Base-by-base conservation (phyloP, 2,888 invertebrate species). In the Drosophila birchii region DNA sequence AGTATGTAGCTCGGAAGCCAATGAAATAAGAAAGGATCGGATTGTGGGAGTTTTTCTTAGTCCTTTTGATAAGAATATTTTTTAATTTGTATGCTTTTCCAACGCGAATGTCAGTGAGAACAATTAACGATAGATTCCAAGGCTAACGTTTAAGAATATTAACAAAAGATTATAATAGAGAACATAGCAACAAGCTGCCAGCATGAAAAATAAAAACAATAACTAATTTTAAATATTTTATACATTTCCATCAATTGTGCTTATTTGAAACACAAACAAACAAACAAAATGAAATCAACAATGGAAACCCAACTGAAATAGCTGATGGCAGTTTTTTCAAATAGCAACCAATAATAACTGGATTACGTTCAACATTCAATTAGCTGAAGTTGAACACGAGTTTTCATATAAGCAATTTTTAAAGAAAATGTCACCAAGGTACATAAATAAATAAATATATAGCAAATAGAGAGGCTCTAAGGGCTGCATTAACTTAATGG, bases 171-270 rank as follows among this genome's bases (percentile, higher is more conserved):
- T 73, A 66, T 66, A 75, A 73, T 73, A 51, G 45, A 71, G 54
- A 66, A 73, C 69, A 81, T 71, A 86, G 78, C 86, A 78, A 69
- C 71, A 86, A 78, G 85, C 85, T 86, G 85, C 85, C 85, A 86
- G 75, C 78, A 88, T 81, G 75, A 75, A 75, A 86, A 73, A 78
- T 73, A 78, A 86, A 78, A 84, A 86, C 85, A 86, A 86, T 86
- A 86, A 86, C 77, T 86, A 86, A 86, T 88, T 86, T 88, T 81
- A 86, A 73, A 86, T 84, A 75, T 82, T 82, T 82, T 85, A 75
- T 78, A 82, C 49, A 78, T 78, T 77, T 73, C 63, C 72, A 79
- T 87, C 18, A 78, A 75, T 87, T 79, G 78, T 81, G 78, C 81
- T 84, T 76, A 75, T 70, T 76, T 77, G 26, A 60, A 73, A 53